Conservation (phyloP, 2,888 invertebrate species). For the Lycocerus yunnanus region DNA sequence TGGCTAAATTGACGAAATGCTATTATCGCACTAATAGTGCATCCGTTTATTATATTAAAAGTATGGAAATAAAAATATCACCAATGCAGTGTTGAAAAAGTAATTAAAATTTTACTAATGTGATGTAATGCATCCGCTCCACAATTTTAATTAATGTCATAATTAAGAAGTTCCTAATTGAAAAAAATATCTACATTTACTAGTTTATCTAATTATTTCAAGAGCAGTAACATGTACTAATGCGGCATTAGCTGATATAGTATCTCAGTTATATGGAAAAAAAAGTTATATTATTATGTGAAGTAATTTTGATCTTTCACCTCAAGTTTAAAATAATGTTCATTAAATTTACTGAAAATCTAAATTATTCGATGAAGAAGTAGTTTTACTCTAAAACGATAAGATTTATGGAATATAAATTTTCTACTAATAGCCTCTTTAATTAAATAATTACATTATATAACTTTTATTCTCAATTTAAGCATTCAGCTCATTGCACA, state of each 20-base stretch:
- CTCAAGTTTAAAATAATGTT: not conserved
- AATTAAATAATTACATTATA: no score
- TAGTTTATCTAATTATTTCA: not conserved
- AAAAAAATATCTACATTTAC: not conserved
- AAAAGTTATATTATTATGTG: not conserved
- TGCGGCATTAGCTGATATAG: not conserved
- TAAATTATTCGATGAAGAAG: not conserved
- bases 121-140: not conserved
- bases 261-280: not conserved
- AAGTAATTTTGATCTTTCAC: not conserved
- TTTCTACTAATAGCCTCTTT: no score
- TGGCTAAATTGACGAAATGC: not conserved
- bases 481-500: no score
- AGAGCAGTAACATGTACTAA: not conserved
- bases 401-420: not conserved
- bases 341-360: not conserved
- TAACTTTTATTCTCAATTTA: no score
- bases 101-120: slow-evolving; percentile 1
- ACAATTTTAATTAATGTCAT: not conserved
- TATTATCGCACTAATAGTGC: not conserved
- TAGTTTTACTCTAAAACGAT: not conserved
- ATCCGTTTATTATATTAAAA: not conserved
- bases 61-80: not conserved
- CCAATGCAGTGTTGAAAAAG: not conserved
- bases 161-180: not conserved